Evolutionary conservation across 2,888 invertebrate genomes (phyloP).

Genomic region (Drosophila borealis): DNA sequence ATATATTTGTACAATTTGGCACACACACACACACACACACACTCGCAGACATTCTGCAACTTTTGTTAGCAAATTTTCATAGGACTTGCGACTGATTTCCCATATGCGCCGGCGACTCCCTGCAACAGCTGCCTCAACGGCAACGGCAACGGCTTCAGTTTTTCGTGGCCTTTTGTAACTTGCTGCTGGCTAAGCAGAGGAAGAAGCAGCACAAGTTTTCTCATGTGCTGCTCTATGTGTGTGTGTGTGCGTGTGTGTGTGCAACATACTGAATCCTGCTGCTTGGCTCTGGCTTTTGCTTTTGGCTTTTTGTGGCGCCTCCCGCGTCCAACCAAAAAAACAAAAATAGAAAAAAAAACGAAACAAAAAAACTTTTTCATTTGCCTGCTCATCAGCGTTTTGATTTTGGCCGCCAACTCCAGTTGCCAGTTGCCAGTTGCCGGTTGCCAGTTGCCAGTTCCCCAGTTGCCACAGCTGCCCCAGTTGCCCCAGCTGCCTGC

Average conservation of each 20-base stretch:
- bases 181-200: slow-evolving; percentile 54
- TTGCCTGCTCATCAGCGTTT: slow-evolving; percentile 82
- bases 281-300: slow-evolving; percentile 43
- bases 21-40: slow-evolving; percentile 17
- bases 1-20: slow-evolving; percentile 79
- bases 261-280: slow-evolving; percentile 48
- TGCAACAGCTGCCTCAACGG: slow-evolving; percentile 24
- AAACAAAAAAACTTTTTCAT: slow-evolving; percentile 76
- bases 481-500: neutral
- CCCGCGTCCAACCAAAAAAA: slow-evolving; percentile 37
- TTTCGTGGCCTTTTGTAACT: slow-evolving; percentile 63
- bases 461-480: neutral
- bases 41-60: slow-evolving; percentile 63
- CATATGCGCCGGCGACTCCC: slow-evolving; percentile 68
- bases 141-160: slow-evolving; percentile 38
- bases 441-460: neutral
- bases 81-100: slow-evolving; percentile 78
- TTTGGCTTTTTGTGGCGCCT: slow-evolving; percentile 59
- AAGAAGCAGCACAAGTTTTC: slow-evolving; percentile 28
- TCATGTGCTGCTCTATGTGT: slow-evolving; percentile 25
- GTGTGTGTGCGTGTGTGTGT: slow-evolving; percentile 29
- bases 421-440: slow-evolving; percentile 43
- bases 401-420: slow-evolving; percentile 77
- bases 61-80: slow-evolving; percentile 78
- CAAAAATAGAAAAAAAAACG: slow-evolving; percentile 41